Conservation (phyloP, 2,888 invertebrate genomes). For the Myathropa florea region DNA sequence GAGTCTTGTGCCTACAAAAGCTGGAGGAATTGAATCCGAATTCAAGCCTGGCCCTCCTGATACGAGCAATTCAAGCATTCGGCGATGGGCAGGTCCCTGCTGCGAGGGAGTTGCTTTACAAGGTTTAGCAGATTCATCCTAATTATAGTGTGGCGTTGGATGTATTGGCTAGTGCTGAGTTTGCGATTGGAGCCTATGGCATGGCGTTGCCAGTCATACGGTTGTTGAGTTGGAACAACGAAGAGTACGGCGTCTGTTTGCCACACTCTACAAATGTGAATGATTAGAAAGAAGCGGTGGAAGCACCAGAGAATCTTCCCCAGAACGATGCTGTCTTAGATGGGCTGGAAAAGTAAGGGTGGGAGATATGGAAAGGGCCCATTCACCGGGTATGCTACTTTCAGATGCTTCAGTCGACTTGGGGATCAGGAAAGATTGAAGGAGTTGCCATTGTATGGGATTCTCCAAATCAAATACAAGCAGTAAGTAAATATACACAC, state of each 20-base stretch:
- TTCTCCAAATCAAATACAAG: conserved; percentile 74
- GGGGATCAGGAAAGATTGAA: conserved; percentile 71
- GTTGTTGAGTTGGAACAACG: conserved; percentile 69
- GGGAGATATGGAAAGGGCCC: not conserved
- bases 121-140: conserved; percentile 79
- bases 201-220: conserved; percentile 79
- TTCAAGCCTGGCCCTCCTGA: conserved; percentile 84
- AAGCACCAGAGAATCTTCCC: conserved; percentile 76
- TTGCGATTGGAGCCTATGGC: conserved; percentile 82
- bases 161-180: conserved; percentile 81
- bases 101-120: conserved; percentile 82
- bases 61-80: conserved; percentile 83
- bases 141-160: conserved; percentile 81
- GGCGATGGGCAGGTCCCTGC: conserved; percentile 82
- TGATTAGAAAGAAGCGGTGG: conserved; percentile 81
- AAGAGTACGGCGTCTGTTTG: conserved; percentile 74
- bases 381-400: not conserved
- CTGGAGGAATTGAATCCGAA: conserved; percentile 83
- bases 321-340: conserved; percentile 61
- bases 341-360: conserved; percentile 74
- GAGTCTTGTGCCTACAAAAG: too few relatives aligned
- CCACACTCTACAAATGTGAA: conserved; percentile 73
- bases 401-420: conserved; percentile 75
- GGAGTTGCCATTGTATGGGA: conserved; percentile 70
- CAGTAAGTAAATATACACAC: conserved; percentile 74